Evolutionary conservation across 2,113 vertebrate genomes (phyloP).

Genomic region (Corydoras maculifer): DNA sequence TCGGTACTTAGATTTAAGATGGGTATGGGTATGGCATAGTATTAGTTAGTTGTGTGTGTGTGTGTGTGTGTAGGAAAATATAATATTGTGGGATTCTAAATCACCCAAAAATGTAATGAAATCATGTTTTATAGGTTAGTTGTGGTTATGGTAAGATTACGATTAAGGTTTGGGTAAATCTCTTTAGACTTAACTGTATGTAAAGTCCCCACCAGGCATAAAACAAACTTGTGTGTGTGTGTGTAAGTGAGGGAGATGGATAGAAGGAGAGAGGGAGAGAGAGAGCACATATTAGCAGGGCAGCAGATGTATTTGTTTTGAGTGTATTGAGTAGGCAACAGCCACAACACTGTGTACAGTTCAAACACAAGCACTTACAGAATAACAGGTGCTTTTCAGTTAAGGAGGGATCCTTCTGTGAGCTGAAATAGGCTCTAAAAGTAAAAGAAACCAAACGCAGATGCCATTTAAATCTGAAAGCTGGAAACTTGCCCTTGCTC

Average conservation of each 20-base stretch:
- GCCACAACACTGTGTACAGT: slow-evolving; percentile 12
- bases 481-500: not conserved
- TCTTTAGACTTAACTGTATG: too few relatives aligned
- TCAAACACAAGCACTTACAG: slow-evolving; percentile 21
- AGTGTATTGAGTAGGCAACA: slow-evolving; percentile 21
- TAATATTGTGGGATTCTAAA: not conserved
- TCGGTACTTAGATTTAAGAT: too few relatives aligned
- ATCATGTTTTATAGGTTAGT: not conserved
- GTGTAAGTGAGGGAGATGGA: not conserved
- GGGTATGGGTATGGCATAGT: too few relatives aligned
- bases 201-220: too few relatives aligned
- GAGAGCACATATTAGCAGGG: not conserved
- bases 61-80: not conserved
- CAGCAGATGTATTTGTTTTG: slow-evolving; percentile 44
- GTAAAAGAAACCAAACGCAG: slow-evolving; percentile 22
- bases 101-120: not conserved
- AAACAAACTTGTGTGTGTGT: not conserved
- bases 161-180: too few relatives aligned
- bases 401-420: slow-evolving; percentile 10
- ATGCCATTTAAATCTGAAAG: not conserved
- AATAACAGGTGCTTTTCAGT: slow-evolving; percentile 35
- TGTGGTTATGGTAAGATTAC: too few relatives aligned
- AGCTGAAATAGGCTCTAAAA: slow-evolving; percentile 19
- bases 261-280: not conserved
- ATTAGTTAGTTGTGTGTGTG: not conserved